phyloP scores from a whole-genome alignment of 2,113 vertebrate species.

The Tretioscincus oriximinensis region DNA sequence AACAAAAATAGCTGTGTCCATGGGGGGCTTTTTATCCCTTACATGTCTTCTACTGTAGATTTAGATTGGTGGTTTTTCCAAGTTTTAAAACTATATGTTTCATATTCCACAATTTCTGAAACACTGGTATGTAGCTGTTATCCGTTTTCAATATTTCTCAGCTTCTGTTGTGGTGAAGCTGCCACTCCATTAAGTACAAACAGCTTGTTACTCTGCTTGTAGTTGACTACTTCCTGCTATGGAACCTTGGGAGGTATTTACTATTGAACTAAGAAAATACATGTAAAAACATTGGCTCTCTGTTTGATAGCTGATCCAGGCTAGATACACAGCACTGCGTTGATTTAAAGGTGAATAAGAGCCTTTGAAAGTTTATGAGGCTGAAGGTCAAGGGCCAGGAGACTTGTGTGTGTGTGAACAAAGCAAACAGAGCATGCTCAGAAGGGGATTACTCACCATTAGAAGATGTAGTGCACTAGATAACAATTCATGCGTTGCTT shows the following conservation, averaged over 20 bases:
- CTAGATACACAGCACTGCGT: neutral
- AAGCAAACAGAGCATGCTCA: neutral
- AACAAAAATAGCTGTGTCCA: neutral
- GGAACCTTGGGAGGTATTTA: neutral
- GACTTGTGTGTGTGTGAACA: neutral
- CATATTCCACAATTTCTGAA: neutral
- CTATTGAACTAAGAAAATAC: neutral
- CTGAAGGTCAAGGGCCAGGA: neutral
- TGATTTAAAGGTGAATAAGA: neutral
- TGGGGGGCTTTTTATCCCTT: neutral
- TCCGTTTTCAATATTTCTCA: neutral
- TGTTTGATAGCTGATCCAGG: neutral
- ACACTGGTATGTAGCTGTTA: neutral
- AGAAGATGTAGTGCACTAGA: neutral
- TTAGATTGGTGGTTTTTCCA: neutral
- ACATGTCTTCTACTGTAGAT: neutral
- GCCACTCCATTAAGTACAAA: neutral
- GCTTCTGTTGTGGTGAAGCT: neutral
- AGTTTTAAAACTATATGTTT: neutral
- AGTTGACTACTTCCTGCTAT: constrained; percentile 11
- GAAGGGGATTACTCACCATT: neutral
- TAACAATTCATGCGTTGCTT: neutral
- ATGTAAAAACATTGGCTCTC: neutral
- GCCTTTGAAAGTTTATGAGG: neutral
- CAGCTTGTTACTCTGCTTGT: constrained; percentile 10